Evolutionary conservation across 2,888 invertebrate species (phyloP), one percentile per base, ranked within the genome.

Genomic region (Calliphora vomitoria): DNA sequence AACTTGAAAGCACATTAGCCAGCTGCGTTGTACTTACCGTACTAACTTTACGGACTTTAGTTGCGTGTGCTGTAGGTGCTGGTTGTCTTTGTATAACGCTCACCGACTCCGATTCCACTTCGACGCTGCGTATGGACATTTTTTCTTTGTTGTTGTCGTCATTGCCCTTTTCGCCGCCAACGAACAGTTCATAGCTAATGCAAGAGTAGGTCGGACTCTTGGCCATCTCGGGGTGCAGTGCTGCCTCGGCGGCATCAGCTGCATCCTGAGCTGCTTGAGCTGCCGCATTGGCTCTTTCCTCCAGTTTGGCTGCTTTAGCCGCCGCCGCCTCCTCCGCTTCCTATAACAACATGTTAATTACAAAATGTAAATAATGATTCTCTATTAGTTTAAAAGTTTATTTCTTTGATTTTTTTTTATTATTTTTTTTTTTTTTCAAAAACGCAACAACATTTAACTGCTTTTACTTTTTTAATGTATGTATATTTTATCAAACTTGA

Each of bases 131-230:
- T 91, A 98, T 96, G 94, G 98, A 98, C 96, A 98, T 98, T 94
- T 97, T 97, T 94, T 97, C 97, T 94, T 97, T 97, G 92, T 97
- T 97, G 95, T 97, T 97, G 95, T 97, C 97, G 94, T 98, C 98
- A 94, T 97, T 96, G 91, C 97, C 97, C 91, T 97, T 97, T 92
- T 97, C 97, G 93, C 97, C 97, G 92, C 97, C 97, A 90, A 97
- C 97, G 94, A 98, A 98, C 90, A 97, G 95, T 94, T 98, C 98
- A 95, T 98, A 98, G 94, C 98, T 98, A 93, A 97, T 97, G 94
- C 97, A 97, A 88, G 98, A 98, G 94, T 97, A 97, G 89, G 98
- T 98, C 71, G 98, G 98, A 82, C 98, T 98, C 94, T 98, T 98
- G 89, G 97, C 97, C 92, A 97, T 95, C 88, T 96, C 96, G 66